Evolutionary conservation across 2,797 vertebrate species (phyloP), one percentile per base, ranked within the genome.

Genomic region (Mormyrus proboscirostris): DNA sequence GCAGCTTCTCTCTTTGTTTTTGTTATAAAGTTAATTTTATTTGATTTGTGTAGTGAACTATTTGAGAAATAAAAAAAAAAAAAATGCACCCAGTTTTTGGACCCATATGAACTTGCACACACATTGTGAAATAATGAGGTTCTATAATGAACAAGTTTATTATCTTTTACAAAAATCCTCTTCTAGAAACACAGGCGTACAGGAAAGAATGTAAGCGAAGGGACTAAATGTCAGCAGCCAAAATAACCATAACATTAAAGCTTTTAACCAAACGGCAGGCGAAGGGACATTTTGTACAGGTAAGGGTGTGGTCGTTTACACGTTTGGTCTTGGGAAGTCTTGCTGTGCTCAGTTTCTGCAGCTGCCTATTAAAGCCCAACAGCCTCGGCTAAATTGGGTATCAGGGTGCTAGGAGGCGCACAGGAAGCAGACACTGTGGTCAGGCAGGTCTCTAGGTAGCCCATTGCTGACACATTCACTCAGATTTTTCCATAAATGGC

Each of bases 121-220:
- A 59, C 51, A 55, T 44, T 33, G 51, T 86, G n/a, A 33, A 86
- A 53, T 87, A 16, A 38, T 19, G 44, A 89, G 92, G 89, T 91
- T 96, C 95, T 98, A 97, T 95, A 96, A 97, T 98, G 97, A 98
- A 98, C 97, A 97, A 96, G 97, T 99, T 98, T 98, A 98, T 98
- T 98, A 97, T 97, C 95, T 96, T 95, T 96, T 98, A 98, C 97
- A 97, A 97, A 97, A 97, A 94, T 96, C 94, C 96, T 97, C 92
- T 93, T 95, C 96, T 99, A 98, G 97, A 98, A 99, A 99, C 97
- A 97, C 97, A 97, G 95, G 96, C 95, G 96, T 97, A 98, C 96
- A 97, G 94, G 94, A 94, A 95, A 96, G 95, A 96, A 97, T 94
- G 92, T 93, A 93, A 97, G 96, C 96, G 94, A 94, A 96, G 96